These are phyloP conservation scores for Knipowitschia caucasica DNA, from an alignment of 2,797 vertebrate species.

Conservation along the genomic window DNA sequence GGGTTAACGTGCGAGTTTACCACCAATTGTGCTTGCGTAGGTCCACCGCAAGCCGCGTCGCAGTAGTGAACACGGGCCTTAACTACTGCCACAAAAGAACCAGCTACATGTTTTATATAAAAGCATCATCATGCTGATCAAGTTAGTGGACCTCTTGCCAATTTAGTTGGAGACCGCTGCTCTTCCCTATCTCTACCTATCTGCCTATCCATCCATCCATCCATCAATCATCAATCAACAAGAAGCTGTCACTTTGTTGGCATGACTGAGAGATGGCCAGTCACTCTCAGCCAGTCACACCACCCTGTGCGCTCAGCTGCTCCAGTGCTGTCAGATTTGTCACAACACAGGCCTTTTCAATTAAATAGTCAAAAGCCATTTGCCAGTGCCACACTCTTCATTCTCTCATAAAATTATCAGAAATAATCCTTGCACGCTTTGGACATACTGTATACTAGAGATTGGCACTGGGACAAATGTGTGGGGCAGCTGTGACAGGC, in stretches of 20 bases:
- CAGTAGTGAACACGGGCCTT: too few species aligned
- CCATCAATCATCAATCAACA: slow-evolving; percentile 15
- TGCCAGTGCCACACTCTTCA: slow-evolving; percentile 14
- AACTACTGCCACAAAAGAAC: too few species aligned
- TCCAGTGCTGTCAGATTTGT: slow-evolving; percentile 52
- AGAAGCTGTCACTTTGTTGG: slow-evolving; percentile 36
- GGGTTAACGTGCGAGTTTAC: too few species aligned
- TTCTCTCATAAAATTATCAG: slow-evolving; percentile 13
- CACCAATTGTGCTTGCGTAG: too few species aligned
- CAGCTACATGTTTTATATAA: too few species aligned
- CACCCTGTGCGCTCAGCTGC: slow-evolving; percentile 35
- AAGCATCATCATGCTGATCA: too few species aligned
- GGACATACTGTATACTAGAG: slow-evolving; percentile 21
- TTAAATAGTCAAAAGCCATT: slow-evolving; percentile 27
- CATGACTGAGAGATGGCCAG: slow-evolving; percentile 26
- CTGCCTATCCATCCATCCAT: slow-evolving; percentile 1
- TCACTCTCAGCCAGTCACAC: slow-evolving; percentile 30
- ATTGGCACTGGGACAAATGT: background rate
- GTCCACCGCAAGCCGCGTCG: too few species aligned
- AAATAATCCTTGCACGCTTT: slow-evolving; percentile 12
- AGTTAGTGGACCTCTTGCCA: too few species aligned
- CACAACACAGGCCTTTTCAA: slow-evolving; percentile 34
- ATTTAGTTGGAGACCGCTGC: too few species aligned
- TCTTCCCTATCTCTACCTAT: slow-evolving; percentile 14
- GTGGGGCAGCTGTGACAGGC: background rate